These are phyloP conservation scores for Thripadectes ignobilis DNA, from an alignment of 2,797 vertebrate genomes.

Conservation along the genomic window DNA sequence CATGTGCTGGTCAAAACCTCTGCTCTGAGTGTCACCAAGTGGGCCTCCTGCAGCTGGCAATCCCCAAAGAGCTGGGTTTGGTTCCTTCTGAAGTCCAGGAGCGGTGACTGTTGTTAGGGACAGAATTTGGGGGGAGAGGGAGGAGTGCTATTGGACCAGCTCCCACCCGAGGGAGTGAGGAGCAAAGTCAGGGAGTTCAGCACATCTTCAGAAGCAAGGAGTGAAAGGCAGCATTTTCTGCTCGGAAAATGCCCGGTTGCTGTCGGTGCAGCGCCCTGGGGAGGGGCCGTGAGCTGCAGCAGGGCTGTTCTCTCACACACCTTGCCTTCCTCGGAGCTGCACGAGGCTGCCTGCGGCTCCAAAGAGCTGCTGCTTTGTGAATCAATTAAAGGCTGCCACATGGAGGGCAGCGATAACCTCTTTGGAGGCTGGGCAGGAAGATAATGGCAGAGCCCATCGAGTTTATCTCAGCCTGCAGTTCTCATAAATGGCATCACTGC, in stretches of 20 bases:
- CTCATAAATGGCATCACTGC: conserved; percentile 27
- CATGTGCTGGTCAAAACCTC: not conserved
- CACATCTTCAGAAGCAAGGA: not conserved
- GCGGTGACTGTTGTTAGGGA: not conserved
- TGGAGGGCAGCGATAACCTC: conserved; percentile 54
- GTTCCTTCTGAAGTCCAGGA: fast-evolving
- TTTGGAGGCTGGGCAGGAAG: not conserved
- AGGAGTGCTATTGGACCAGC: not conserved
- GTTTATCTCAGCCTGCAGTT: conserved; percentile 50
- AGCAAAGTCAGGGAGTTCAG: not conserved
- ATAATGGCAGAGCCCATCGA: conserved; percentile 8
- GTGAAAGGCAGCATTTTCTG: not conserved
- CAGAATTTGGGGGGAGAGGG: not conserved
- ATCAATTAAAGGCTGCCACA: conserved; percentile 47
- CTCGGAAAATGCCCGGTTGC: not conserved
- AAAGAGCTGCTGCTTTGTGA: conserved; percentile 42
- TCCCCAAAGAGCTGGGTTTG: fast-evolving
- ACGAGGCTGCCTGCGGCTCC: not conserved
- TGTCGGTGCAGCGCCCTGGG: not conserved
- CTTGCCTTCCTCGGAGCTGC: not conserved
- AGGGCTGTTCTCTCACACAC: not conserved
- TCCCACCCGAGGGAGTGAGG: not conserved
- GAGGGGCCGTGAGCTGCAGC: not conserved
- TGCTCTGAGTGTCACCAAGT: fast-evolving
- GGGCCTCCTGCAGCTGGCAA: not conserved